Conservation (phyloP, 92 coral and sea anemone species). For the Zoanthus gigantus region DNA sequence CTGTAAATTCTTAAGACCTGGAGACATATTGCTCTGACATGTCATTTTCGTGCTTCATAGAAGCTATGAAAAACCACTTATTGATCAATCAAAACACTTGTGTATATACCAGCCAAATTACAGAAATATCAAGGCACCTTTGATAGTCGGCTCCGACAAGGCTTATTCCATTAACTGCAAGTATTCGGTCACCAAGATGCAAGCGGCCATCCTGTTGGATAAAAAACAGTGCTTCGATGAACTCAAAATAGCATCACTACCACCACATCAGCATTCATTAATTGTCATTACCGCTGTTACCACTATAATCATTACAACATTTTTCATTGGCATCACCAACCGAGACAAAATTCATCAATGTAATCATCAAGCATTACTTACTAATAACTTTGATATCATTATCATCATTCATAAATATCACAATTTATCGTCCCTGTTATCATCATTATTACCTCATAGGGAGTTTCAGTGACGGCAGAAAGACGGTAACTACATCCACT, state of each 20-base stretch:
- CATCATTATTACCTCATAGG: no score
- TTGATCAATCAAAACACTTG: neutral
- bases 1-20: no score
- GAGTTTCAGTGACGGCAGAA: no score
- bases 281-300: neutral
- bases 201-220: constrained; percentile 96
- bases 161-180: constrained; percentile 99
- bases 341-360: no score
- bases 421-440: neutral
- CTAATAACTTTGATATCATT: no score
- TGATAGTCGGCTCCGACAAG: constrained; percentile 99
- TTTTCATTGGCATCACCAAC: neutral
- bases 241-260: neutral
- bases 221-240: neutral
- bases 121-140: constrained; percentile 58
- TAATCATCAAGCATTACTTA: no score
- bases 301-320: neutral
- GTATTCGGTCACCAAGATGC: constrained; percentile 95
- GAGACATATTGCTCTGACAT: no score
- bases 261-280: neutral
- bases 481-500: no score
- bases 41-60: no score
- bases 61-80: neutral
- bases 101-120: neutral
- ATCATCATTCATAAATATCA: neutral